Conservation (phyloP, 2,113 vertebrate genomes). For the Thalassoma bifasciatum region DNA sequence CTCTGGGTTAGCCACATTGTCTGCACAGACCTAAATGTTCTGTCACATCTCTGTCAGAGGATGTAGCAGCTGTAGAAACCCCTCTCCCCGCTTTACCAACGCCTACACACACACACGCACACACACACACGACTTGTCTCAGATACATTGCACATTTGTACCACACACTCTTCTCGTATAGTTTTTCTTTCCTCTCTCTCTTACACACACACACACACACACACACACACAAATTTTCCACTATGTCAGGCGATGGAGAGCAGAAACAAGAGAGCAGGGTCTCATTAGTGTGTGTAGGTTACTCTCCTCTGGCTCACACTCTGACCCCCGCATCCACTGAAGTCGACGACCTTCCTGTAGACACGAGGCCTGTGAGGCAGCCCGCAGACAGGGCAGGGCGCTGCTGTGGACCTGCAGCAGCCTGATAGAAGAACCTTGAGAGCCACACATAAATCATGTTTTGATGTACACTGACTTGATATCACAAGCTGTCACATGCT, state of each 20-base stretch:
- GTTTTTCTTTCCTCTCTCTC: slow-evolving; percentile 32
- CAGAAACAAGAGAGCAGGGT: slow-evolving; percentile 63
- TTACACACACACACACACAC: slow-evolving; percentile 21
- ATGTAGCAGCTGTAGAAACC: slow-evolving; percentile 70
- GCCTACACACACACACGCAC: slow-evolving; percentile 22
- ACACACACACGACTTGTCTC: slow-evolving; percentile 17
- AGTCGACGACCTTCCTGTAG: slow-evolving; percentile 76
- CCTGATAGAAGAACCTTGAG: slow-evolving; percentile 69
- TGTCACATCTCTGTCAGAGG: slow-evolving; percentile 71
- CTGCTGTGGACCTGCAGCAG: slow-evolving; percentile 63
- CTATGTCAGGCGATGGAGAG: slow-evolving; percentile 57
- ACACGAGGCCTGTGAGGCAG: slow-evolving; percentile 59
- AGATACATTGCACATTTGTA: slow-evolving; percentile 43
- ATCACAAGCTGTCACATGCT: slow-evolving; percentile 79
- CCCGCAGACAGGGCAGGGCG: slow-evolving; percentile 56
- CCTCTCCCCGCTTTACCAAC: not conserved
- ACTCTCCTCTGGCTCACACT: slow-evolving; percentile 61
- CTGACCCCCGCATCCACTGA: slow-evolving; percentile 70
- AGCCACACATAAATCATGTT: slow-evolving; percentile 79
- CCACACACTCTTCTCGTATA: slow-evolving; percentile 37
- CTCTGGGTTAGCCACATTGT: slow-evolving; percentile 73
- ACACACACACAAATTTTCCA: slow-evolving; percentile 51
- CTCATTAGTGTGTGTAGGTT: slow-evolving; percentile 79
- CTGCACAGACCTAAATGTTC: slow-evolving; percentile 67
- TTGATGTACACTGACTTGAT: slow-evolving; percentile 75